A percentile compares a stretch with the other conserved stretches of the same genome.
Evolutionary conservation across 2,888 invertebrate species (phyloP).

Genomic region (Drosophila birchii): DNA sequence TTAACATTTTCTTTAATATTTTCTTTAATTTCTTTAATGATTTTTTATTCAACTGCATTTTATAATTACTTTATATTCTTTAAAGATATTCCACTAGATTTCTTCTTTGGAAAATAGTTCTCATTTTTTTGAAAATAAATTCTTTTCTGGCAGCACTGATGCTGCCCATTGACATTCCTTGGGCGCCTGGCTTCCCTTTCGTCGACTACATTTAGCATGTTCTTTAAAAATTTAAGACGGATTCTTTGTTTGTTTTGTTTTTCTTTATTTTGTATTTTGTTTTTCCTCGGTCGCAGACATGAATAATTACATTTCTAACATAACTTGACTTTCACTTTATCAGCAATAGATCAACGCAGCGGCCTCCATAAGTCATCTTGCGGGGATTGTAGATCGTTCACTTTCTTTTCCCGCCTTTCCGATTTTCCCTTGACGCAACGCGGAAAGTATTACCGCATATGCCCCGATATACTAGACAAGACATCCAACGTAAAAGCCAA

Average conservation of each 20-base stretch:
- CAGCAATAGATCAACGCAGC: slow-evolving; percentile 66
- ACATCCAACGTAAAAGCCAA: slow-evolving; percentile 58
- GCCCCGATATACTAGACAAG: slow-evolving; percentile 53
- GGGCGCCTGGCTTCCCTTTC: slow-evolving; percentile 19
- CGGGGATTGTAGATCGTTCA: slow-evolving; percentile 17
- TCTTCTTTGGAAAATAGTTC: neutral
- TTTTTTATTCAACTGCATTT: neutral
- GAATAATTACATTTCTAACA: slow-evolving; percentile 76
- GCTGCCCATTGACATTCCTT: slow-evolving; percentile 40
- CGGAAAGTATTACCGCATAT: slow-evolving; percentile 67
- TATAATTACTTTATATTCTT: too few relatives aligned
- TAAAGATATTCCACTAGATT: neutral
- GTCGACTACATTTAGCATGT: slow-evolving; percentile 30
- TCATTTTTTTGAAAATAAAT: neutral
- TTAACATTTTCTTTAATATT: neutral
- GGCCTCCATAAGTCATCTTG: slow-evolving; percentile 55
- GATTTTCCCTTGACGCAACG: slow-evolving; percentile 45
- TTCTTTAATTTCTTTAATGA: neutral
- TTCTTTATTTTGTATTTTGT: slow-evolving; percentile 1
- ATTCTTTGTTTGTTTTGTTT: slow-evolving; percentile 31
- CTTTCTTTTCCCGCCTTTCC: slow-evolving; percentile 11
- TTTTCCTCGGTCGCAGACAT: slow-evolving; percentile 41
- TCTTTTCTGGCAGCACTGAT: neutral
- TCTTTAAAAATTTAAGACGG: slow-evolving; percentile 18
- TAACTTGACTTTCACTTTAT: slow-evolving; percentile 81